These are phyloP conservation scores for Gallirallus australis DNA, from an alignment of 2,797 vertebrate genomes.

Conservation along the genomic window DNA sequence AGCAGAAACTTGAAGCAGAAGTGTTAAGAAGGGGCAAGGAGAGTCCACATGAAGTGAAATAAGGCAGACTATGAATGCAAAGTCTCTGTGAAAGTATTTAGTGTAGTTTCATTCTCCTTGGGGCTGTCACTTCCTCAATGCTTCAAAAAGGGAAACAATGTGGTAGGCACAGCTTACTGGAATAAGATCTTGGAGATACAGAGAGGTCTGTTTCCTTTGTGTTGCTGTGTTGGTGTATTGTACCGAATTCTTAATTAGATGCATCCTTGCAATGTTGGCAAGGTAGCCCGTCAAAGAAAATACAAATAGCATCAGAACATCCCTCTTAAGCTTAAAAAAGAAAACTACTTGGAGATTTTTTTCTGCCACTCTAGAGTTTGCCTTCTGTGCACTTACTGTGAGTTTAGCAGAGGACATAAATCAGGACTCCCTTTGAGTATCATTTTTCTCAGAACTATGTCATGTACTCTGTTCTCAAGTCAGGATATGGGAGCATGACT, in stretches of 20 bases:
- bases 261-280: background rate
- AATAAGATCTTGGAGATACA: background rate
- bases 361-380: background rate
- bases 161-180: background rate
- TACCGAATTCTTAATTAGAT: background rate
- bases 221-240: background rate
- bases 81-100: background rate
- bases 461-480: background rate
- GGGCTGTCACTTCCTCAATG: background rate
- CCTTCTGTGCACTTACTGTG: background rate
- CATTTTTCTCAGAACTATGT: background rate
- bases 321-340: background rate
- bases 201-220: background rate
- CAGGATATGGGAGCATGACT: background rate
- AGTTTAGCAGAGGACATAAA: background rate
- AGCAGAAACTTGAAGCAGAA: background rate
- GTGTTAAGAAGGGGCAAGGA: background rate
- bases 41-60: background rate
- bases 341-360: background rate
- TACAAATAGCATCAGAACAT: background rate
- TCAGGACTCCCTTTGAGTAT: background rate
- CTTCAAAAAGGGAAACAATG: background rate
- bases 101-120: background rate
- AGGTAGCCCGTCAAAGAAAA: background rate
- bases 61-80: background rate